Evolutionary conservation across 2,888 invertebrate species (phyloP), one percentile per base, ranked within the genome.

Genomic region (Eristalis pertinax): DNA sequence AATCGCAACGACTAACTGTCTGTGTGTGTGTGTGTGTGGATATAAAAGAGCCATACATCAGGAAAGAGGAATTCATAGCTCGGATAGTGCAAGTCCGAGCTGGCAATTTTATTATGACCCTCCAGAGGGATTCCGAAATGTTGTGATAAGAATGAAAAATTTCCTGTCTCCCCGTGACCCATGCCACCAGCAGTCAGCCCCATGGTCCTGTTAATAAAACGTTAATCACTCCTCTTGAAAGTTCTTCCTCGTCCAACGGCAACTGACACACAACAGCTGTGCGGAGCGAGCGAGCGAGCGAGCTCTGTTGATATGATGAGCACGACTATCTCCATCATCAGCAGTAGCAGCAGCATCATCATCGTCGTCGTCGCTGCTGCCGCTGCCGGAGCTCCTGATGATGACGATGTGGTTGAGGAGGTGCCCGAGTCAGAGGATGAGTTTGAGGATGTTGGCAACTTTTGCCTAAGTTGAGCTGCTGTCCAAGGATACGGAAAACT

Each of bases 141-240:
- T 83, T 83, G 74, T 77, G 86, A 86, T 86, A 86, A 86, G 86
- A 78, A 83, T 86, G 86, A 86, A 86, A 74, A 83, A 83, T 75
- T 70, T 68, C 74, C 77, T 56, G 58, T 38, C 64, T 26, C 19
- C 43, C 15, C 19, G 8, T 19, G 50, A 50, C 50, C 19, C 43
- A 19, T 63, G 13, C 41, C 26, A 24, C 43, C 22, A 8, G 26
- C n/a, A 15, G 29, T 11, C n/a, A 24, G 43, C 60, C 63, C 65
- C 72, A 63, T 29, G 56, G 29, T 60, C 29, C 26, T 83, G 74
- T 78, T 86, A 86, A 86, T 86, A 86, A 82, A 75, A 83, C 83
- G 82, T 86, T 86, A 86, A 86, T 86, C 86, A 86, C 86, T 83
- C 56, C 73, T 70, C 69, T 82, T 78, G 83, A 86, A 86, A 86